phyloP scores from a whole-genome alignment of 2,888 invertebrate species.

The Sinodicranocentrus sp. region DNA sequence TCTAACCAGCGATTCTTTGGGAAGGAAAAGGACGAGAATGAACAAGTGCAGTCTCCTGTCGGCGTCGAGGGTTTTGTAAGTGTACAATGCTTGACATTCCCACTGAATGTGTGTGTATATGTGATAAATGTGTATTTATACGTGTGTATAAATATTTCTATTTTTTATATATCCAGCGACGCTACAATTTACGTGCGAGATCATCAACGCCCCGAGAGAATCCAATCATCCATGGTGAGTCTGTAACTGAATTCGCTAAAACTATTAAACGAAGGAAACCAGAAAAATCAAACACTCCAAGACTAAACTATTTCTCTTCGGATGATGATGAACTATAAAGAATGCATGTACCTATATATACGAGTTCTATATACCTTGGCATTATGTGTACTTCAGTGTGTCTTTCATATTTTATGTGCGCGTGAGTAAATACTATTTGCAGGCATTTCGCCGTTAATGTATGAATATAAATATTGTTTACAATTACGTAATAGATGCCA shows the following conservation, averaged over 20 bases:
- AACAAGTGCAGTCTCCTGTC: not conserved
- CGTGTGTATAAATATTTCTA: too few species aligned
- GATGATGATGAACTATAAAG: constrained; percentile 59
- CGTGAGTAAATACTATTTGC: too few species aligned
- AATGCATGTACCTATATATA: not conserved
- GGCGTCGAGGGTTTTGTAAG: too few species aligned
- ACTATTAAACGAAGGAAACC: constrained; percentile 40
- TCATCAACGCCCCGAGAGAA: constrained; percentile 41
- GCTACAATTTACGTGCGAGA: constrained; percentile 67
- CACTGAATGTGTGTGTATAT: too few species aligned
- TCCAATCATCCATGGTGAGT: constrained; percentile 55
- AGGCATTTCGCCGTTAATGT: too few species aligned
- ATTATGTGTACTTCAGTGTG: too few species aligned
- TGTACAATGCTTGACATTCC: too few species aligned
- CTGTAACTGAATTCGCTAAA: constrained; percentile 61
- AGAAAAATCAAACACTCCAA: not conserved
- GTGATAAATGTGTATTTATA: too few species aligned
- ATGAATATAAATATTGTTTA: too few species aligned
- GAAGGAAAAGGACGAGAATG: not conserved
- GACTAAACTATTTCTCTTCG: constrained; percentile 61
- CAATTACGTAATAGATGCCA: too few species aligned
- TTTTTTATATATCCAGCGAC: not conserved
- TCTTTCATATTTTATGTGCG: too few species aligned
- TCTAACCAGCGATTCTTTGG: constrained; percentile 29
- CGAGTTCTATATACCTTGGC: too few species aligned